Percentiles rank a stretch among this genome's conserved stretches.
These are phyloP conservation scores for Oxytorus armatus DNA, from an alignment of 2,888 invertebrate species.

Conservation along the genomic window DNA sequence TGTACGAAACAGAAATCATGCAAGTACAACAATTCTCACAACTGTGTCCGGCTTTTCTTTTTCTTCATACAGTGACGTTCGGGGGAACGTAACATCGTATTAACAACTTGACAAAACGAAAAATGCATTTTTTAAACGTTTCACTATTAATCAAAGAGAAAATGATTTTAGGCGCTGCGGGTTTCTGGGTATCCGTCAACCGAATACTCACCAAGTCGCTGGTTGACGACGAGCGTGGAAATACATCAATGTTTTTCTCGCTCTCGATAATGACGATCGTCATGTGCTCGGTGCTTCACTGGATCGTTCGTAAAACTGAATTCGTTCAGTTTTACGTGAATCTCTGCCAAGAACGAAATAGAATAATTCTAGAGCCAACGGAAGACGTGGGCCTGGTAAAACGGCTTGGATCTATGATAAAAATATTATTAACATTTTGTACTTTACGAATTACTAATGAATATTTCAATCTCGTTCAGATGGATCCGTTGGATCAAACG, in stretches of 20 bases:
- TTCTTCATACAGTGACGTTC: too few relatives aligned
- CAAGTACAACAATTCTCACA: too few relatives aligned
- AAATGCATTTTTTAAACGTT: too few relatives aligned
- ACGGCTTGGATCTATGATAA: conserved; percentile 55
- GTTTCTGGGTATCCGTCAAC: conserved; percentile 94
- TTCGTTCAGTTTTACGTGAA: conserved; percentile 94
- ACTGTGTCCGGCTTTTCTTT: too few relatives aligned
- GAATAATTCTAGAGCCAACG: conserved; percentile 93
- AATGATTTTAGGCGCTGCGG: conserved; percentile 89
- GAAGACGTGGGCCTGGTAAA: conserved; percentile 92
- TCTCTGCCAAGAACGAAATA: conserved; percentile 90
- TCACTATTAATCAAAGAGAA: too few relatives aligned
- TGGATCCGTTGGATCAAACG: conserved; percentile 87
- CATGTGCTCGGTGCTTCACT: conserved; percentile 91
- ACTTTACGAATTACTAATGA: background rate
- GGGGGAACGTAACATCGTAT: too few relatives aligned
- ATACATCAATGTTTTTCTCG: conserved; percentile 94
- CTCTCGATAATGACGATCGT: conserved; percentile 91
- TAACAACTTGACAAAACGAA: too few relatives aligned
- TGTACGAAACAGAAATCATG: too few relatives aligned
- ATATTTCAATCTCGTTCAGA: conserved; percentile 82
- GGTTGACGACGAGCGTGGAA: conserved; percentile 91
- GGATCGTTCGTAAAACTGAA: conserved; percentile 91
- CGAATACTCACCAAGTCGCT: conserved; percentile 93
- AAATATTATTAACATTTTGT: background rate